Evolutionary conservation across 2,797 vertebrate species (phyloP), one percentile per base, ranked within the genome.

Genomic region (Coluber constrictor): DNA sequence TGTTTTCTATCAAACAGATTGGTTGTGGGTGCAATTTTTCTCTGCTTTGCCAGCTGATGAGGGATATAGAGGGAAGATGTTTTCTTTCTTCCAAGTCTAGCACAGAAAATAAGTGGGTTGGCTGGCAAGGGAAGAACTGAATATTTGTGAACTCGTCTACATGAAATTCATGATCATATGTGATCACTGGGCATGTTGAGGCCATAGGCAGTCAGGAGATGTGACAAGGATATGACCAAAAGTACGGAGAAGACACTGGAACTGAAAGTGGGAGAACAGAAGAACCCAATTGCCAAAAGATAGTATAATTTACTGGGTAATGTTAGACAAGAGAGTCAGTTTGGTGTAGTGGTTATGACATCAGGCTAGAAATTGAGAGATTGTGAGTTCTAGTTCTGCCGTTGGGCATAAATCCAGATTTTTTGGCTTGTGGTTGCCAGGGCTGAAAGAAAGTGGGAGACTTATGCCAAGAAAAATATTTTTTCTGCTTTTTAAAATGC

Each of bases 381-480:
- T 10, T 29, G 60, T 29, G 60, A 29, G 10, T 63, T 63, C 25
- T 63, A 63, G 60, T 25, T 25, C 60, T 27, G 8, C 10, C 60
- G 37, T 63, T 29, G 11, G 60, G 60, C 60, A 63, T 79, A 43
- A 54, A 54, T 8, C 51, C 51, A 54, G 51, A 91, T 90, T 83
- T 91, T 92, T 92, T 55, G 86, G 57, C 91, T 93, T 93, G 55
- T 95, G 95, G 87, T 94, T 94, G 83, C 86, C 79, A 25, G 32
- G 89, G 70, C 90, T 7, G 16, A 88, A 91, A 91, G 94, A 92
- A 89, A 94, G 55, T 20, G 79, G 87, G 25, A 93, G 86, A 54
- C 29, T 90, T 4, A 92, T 91, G 96, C 96, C 97, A 97, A 97
- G 93, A 94, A 94, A 96, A 97, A 97, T 95, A 93, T 97, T 97